Conservation (phyloP, 1,140 invertebrate species). For the Drosophila nannoptera region DNA sequence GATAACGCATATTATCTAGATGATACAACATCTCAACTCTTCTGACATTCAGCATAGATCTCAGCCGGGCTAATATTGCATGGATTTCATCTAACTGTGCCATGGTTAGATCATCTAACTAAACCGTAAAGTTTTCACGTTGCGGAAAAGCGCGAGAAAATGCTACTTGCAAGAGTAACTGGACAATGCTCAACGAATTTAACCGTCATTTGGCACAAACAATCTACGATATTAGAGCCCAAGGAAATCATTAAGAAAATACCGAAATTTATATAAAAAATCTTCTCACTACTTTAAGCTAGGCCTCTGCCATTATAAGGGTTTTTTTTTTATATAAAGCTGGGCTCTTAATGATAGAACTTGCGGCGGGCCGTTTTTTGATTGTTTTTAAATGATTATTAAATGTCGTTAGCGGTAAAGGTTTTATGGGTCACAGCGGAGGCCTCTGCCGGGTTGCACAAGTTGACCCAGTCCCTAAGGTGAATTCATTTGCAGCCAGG, state of each 20-base stretch:
- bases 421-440: constrained; percentile 41
- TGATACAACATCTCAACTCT: not conserved
- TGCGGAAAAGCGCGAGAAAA: constrained; percentile 34
- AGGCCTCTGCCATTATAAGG: constrained; percentile 12
- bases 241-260: not conserved
- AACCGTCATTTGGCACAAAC: constrained; percentile 20
- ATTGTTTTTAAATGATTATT: constrained; percentile 55
- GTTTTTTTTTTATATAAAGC: constrained; percentile 18
- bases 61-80: constrained; percentile 4
- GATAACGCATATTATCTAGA: not conserved
- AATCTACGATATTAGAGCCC: constrained; percentile 8
- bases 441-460: not conserved
- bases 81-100: constrained; percentile 26
- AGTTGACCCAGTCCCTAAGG: constrained; percentile 18
- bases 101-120: constrained; percentile 38
- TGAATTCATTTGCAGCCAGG: constrained; percentile 11
- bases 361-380: constrained; percentile 24
- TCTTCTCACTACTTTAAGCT: no score
- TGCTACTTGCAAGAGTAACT: constrained; percentile 32
- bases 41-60: no score
- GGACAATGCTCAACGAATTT: constrained; percentile 27
- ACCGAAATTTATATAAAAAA: no score
- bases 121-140: constrained; percentile 56
- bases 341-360: not conserved
- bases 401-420: constrained; percentile 47